Conservation (phyloP, 2,797 vertebrate genomes). For the Prunella strophiata region DNA sequence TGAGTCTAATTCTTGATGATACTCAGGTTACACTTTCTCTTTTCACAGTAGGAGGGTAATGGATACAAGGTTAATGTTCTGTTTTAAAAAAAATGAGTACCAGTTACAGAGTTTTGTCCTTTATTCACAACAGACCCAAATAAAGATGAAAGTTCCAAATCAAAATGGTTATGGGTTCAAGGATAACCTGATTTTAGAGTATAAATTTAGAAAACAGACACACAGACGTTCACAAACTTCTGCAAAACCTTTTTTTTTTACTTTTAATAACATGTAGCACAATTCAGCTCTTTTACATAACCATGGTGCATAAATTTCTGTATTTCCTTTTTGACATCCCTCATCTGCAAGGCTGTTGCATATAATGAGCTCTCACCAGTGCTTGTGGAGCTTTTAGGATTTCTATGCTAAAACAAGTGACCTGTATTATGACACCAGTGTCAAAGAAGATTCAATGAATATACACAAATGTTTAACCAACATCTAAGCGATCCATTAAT, state of each 20-base stretch:
- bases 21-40: background rate
- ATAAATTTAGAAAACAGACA: background rate
- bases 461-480: background rate
- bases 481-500: background rate
- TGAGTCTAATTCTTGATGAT: background rate
- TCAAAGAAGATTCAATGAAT: background rate
- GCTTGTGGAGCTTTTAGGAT: background rate
- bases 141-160: background rate
- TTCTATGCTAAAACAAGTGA: background rate
- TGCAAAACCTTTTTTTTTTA: background rate
- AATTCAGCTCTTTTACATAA: background rate
- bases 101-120: background rate
- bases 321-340: background rate
- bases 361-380: background rate
- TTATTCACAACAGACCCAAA: background rate
- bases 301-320: background rate
- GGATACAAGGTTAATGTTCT: background rate
- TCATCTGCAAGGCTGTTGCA: background rate
- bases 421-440: background rate
- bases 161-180: background rate
- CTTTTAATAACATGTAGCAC: background rate
- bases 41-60: background rate
- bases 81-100: background rate
- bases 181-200: background rate
- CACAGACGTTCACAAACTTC: fast-evolving